A percentile compares a stretch with the other conserved stretches of the same genome.
Evolutionary conservation across 2,888 invertebrate species (phyloP).

Genomic region (Saturnia pavonia): DNA sequence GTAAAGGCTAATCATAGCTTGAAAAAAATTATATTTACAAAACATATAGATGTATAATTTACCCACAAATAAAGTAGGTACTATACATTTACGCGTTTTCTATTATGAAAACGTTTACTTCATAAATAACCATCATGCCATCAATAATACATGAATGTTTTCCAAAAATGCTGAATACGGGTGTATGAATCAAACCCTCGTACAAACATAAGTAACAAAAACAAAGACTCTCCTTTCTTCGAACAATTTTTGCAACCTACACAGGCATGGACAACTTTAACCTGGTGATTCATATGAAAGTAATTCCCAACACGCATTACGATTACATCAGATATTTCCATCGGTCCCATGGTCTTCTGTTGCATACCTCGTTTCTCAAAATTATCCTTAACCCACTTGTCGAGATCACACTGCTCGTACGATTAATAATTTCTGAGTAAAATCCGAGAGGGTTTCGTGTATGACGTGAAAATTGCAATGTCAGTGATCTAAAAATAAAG

Average conservation of each 20-base stretch:
- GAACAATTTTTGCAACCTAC: slow-evolving; percentile 32
- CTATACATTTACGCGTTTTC: too few relatives aligned
- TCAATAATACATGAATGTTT: background rate
- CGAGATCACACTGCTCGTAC: slow-evolving; percentile 47
- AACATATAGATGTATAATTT: too few relatives aligned
- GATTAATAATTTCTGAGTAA: slow-evolving; percentile 60
- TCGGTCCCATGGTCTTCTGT: slow-evolving; percentile 38
- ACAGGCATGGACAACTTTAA: slow-evolving; percentile 31
- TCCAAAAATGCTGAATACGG: slow-evolving; percentile 1
- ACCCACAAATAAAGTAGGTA: too few relatives aligned
- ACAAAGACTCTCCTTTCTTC: slow-evolving; percentile 34
- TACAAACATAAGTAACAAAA: slow-evolving; percentile 30
- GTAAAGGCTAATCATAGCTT: too few relatives aligned
- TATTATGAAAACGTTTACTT: too few relatives aligned
- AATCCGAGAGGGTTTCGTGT: slow-evolving; percentile 54
- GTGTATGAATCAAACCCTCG: slow-evolving; percentile 32
- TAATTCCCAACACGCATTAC: slow-evolving; percentile 16
- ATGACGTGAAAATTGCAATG: slow-evolving; percentile 80
- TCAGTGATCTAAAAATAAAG: slow-evolving; percentile 79
- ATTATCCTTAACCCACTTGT: slow-evolving; percentile 75
- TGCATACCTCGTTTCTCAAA: slow-evolving; percentile 46
- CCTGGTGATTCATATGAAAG: slow-evolving; percentile 35
- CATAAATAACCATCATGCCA: background rate
- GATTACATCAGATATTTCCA: slow-evolving; percentile 41
- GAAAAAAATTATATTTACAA: too few relatives aligned